A percentile compares a stretch with the other conserved stretches of the same genome.
These are phyloP conservation scores for Arothron firmamentum DNA, from an alignment of 2,113 vertebrate species.

Conservation along the genomic window DNA sequence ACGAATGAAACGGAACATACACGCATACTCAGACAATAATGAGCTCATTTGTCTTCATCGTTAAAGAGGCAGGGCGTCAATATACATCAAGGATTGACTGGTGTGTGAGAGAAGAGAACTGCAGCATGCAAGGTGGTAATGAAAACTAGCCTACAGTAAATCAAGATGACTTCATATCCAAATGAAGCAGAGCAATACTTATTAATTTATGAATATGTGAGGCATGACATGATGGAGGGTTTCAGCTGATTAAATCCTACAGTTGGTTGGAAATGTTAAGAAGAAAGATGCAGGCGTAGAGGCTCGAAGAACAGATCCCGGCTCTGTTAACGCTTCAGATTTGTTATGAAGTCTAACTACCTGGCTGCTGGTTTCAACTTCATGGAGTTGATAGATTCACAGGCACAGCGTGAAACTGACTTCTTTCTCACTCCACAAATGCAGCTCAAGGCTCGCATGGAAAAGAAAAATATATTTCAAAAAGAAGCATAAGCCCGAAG, in stretches of 20 bases:
- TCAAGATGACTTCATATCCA: neutral
- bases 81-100: conserved; percentile 26
- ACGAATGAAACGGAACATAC: conserved; percentile 2
- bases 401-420: no score
- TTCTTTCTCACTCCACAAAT: no score
- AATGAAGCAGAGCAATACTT: neutral
- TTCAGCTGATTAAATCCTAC: no score
- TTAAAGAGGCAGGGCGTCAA: conserved; percentile 49
- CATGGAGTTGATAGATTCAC: no score
- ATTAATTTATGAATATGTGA: neutral
- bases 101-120: conserved; percentile 18
- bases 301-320: no score
- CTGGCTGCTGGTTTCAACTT: no score
- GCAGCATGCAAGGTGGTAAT: conserved; percentile 27
- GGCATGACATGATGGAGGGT: no score
- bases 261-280: no score
- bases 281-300: no score
- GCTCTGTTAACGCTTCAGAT: no score
- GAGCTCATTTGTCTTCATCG: conserved; percentile 64
- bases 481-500: neutral
- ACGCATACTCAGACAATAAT: conserved; percentile 33
- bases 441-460: no score
- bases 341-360: no score
- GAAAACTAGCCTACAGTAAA: conserved; percentile 9
- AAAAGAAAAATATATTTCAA: neutral